A percentile compares a stretch with the other conserved stretches of the same genome.
phyloP scores from a whole-genome alignment of 2,888 invertebrate genomes.

The Dryobota labecula region DNA sequence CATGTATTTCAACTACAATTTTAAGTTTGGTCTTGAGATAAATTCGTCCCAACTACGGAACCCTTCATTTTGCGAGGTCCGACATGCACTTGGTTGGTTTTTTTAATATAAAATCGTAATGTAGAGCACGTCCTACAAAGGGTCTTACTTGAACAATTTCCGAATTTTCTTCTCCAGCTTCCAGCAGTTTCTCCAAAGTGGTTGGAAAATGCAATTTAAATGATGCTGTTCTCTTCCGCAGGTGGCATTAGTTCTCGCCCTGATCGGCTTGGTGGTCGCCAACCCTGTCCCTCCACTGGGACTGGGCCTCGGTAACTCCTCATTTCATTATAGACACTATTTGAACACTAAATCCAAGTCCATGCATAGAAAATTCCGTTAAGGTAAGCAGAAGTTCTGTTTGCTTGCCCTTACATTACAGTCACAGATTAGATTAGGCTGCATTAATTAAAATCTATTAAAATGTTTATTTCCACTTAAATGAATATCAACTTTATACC shows the following conservation, averaged over 20 bases:
- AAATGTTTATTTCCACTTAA: no score
- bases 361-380: conserved; percentile 65
- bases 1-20: no score
- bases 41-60: no score
- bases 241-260: conserved; percentile 84
- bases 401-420: conserved; percentile 49
- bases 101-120: background rate
- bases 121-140: background rate
- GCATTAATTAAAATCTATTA: background rate
- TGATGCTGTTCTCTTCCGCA: conserved; percentile 54
- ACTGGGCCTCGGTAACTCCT: conserved; percentile 71
- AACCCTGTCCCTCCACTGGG: conserved; percentile 75
- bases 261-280: conserved; percentile 78
- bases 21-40: no score
- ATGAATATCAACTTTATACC: no score
- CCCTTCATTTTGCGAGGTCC: no score
- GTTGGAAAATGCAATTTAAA: background rate
- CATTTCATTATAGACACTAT: conserved; percentile 67
- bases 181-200: background rate
- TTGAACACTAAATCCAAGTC: conserved; percentile 69
- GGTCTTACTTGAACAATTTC: background rate
- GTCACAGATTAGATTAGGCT: background rate
- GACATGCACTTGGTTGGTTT: no score
- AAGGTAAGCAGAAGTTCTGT: conserved; percentile 66
- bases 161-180: no score